A percentile compares a stretch with the other conserved stretches of the same genome.
phyloP scores from a whole-genome alignment of 2,113 vertebrate species.

The Pseudois nayaur region DNA sequence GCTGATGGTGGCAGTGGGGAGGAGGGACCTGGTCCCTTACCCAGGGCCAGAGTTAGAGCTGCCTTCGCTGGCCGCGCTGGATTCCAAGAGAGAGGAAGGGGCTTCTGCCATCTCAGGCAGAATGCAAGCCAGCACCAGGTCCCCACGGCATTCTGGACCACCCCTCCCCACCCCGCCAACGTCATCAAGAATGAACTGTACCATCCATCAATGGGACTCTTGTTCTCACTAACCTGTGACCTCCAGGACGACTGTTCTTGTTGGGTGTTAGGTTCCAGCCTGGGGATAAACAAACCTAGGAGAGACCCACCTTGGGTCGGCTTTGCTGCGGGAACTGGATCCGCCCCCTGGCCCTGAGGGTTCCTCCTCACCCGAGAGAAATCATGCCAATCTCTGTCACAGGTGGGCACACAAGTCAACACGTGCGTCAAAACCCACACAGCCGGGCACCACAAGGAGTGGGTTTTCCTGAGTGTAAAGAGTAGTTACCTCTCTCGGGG shows the following conservation, averaged over 20 bases:
- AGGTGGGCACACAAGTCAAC: neutral
- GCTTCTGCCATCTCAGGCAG: neutral
- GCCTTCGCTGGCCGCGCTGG: accelerated
- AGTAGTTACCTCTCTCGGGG: accelerated
- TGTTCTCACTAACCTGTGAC: accelerated
- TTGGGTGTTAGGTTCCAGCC: neutral
- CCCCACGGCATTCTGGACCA: accelerated
- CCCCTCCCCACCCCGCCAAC: accelerated
- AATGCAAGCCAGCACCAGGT: accelerated
- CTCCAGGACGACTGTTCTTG: neutral
- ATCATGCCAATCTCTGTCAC: accelerated
- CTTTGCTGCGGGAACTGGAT: neutral
- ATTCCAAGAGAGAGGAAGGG: neutral
- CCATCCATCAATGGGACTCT: accelerated
- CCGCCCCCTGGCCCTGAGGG: accelerated
- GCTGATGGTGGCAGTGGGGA: neutral
- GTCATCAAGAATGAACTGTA: accelerated
- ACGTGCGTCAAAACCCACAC: neutral
- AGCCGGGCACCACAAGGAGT: neutral
- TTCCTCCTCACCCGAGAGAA: too few species aligned
- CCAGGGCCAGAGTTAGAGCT: too few species aligned
- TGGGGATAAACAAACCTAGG: too few species aligned
- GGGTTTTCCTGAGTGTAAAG: accelerated
- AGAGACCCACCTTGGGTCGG: neutral
- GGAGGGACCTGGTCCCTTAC: accelerated